phyloP scores from a whole-genome alignment of 2,113 vertebrate genomes.

The Calyptomena viridis region DNA sequence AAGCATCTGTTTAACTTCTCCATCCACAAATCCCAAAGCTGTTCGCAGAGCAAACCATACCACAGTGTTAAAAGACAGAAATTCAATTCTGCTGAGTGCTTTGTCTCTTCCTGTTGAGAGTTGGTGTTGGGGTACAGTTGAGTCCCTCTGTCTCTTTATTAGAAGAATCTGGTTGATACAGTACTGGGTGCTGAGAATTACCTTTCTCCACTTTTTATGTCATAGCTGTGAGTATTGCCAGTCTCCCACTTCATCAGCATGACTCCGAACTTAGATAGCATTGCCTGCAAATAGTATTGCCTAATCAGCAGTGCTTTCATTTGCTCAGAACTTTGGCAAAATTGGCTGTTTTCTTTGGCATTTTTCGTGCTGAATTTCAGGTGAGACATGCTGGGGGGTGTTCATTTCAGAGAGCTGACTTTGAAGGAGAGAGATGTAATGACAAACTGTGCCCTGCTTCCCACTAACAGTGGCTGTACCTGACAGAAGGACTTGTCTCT shows the following conservation, averaged over 20 bases:
- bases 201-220: neutral
- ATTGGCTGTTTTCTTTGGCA: neutral
- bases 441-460: neutral
- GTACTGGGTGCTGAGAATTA: neutral
- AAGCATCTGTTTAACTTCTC: neutral
- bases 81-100: neutral
- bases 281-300: neutral
- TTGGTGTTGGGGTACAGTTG: neutral
- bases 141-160: neutral
- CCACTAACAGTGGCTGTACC: neutral
- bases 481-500: neutral
- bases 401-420: neutral
- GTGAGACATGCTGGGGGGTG: neutral
- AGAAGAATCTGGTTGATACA: neutral
- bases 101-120: neutral
- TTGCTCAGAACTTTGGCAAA: neutral
- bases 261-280: neutral
- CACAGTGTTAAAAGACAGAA: neutral
- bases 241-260: fast-evolving
- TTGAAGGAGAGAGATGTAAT: neutral
- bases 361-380: neutral
- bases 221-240: neutral
- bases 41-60: neutral
- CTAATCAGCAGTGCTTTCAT: neutral
- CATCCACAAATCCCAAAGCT: neutral